These are phyloP conservation scores for Cryptocheilus praepositus DNA, from an alignment of 2,888 invertebrate genomes.

Conservation along the genomic window DNA sequence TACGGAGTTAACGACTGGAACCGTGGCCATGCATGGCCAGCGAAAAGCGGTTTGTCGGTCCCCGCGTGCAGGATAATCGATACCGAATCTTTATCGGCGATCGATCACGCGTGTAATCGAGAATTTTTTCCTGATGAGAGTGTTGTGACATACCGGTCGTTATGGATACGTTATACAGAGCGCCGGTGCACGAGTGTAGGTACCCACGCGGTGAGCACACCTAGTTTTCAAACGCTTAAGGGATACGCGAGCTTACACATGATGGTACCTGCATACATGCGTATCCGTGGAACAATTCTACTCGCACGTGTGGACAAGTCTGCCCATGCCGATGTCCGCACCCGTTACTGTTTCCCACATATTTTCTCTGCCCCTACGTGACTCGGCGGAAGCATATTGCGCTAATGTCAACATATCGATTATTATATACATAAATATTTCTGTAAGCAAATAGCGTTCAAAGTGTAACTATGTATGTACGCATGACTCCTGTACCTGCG, in stretches of 20 bases:
- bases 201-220: slow-evolving; percentile 36
- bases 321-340: not conserved
- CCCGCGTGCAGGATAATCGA: not conserved
- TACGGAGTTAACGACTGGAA: too few species aligned
- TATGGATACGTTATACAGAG: slow-evolving; percentile 58
- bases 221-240: slow-evolving; percentile 34
- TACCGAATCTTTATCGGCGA: slow-evolving; percentile 33
- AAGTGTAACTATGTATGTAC: too few species aligned
- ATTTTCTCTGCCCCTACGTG: too few species aligned
- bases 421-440: too few species aligned
- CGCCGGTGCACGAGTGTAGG: slow-evolving; percentile 25
- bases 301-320: too few species aligned
- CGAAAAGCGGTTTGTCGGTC: too few species aligned
- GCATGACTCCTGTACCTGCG: too few species aligned
- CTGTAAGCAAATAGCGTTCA: too few species aligned
- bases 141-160: slow-evolving; percentile 63
- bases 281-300: not conserved
- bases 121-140: slow-evolving; percentile 35
- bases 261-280: slow-evolving; percentile 2
- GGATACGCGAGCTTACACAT: slow-evolving; percentile 21
- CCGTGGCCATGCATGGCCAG: too few species aligned
- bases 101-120: slow-evolving; percentile 38
- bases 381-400: too few species aligned
- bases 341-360: too few species aligned
- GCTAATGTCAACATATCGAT: too few species aligned